Base-by-base conservation (phyloP, 37 sponge, comb jelly and placozoan species). In the Amphimedon queenslandica region DNA sequence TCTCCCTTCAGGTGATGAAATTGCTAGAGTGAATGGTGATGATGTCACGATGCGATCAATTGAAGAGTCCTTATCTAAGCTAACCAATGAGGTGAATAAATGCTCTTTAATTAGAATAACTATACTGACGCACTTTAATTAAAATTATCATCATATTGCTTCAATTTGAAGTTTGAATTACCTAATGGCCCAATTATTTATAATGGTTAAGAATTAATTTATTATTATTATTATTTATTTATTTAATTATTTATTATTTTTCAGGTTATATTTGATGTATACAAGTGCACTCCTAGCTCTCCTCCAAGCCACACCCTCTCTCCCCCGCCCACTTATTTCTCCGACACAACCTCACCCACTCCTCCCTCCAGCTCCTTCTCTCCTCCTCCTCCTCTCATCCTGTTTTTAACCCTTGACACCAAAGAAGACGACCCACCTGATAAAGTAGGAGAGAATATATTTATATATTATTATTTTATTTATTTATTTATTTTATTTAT, bases 321-420 rank as follows among this genome's bases (percentile, higher is more conserved):
- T 66, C 6, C 68, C 28, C 18, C n/a, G 51, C 4, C 2, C 6
- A 67, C 38, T 58, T 30, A 31, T 30, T 30, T 2, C 30, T 30
- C 61, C 3, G 27, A 28, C 61, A 32, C 5, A 31, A 2, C 66
- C 32, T n/a, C 66, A n/a, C 21, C 66, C 32, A 6, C 2, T 2
- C 66, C 35, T n/a, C 51, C 51, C 13, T 13, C 8, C 13, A n/a
- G n/a, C n/a, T 8, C 13, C 13, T 47, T 20, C 73, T 37, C 25
- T 25, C 57, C 73, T 23, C 73, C 55, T 27, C 77, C 77, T 33
- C 67, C 42, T 65, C 55, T 86, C 39, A 56, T 86, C 40, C 71
- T 86, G 51, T 86, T 75, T 58, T 65, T 86, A 55, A 86, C 87
- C 2, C 75, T 86, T 8, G 75, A 86, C 65, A 86, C 87, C 29